Conservation (phyloP, 2,888 invertebrate genomes). For the Troglohyphantes excavatus region DNA sequence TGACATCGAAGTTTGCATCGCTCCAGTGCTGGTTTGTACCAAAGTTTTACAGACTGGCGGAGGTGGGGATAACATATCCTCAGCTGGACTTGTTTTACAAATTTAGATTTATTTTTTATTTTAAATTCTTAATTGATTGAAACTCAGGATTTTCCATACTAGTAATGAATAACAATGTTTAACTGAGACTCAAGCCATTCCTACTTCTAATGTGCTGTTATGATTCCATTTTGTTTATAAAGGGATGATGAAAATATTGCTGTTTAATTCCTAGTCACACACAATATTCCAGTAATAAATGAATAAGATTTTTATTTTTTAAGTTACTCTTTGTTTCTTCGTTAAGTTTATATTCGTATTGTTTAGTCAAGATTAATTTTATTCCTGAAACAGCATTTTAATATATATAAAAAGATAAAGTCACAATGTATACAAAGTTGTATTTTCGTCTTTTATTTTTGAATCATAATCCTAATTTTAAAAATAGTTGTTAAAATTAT, state of each 20-base stretch:
- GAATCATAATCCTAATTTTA: too few species aligned
- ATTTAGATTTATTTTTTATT: constrained; percentile 63
- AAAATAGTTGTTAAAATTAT: too few species aligned
- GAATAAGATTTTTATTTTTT: background rate
- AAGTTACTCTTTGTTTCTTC: background rate
- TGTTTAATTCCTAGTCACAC: background rate
- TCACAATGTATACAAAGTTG: too few species aligned
- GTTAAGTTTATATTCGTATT: background rate
- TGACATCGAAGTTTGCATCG: constrained; percentile 88
- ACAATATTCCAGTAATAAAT: constrained; percentile 1
- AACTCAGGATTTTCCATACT: too few species aligned
- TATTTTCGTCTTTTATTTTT: too few species aligned
- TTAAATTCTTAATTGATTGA: too few species aligned
- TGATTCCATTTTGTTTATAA: background rate
- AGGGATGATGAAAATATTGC: background rate
- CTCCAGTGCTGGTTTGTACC: constrained; percentile 92
- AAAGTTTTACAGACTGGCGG: constrained; percentile 91
- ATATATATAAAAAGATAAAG: too few species aligned
- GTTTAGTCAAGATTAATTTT: background rate
- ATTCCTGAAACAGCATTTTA: background rate
- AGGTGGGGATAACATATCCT: constrained; percentile 93
- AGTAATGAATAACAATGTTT: background rate
- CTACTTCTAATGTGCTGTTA: background rate
- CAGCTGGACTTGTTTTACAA: constrained; percentile 88
- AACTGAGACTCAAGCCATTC: background rate